phyloP scores from a whole-genome alignment of 2,888 invertebrate species.

The Coleophora deauratella region DNA sequence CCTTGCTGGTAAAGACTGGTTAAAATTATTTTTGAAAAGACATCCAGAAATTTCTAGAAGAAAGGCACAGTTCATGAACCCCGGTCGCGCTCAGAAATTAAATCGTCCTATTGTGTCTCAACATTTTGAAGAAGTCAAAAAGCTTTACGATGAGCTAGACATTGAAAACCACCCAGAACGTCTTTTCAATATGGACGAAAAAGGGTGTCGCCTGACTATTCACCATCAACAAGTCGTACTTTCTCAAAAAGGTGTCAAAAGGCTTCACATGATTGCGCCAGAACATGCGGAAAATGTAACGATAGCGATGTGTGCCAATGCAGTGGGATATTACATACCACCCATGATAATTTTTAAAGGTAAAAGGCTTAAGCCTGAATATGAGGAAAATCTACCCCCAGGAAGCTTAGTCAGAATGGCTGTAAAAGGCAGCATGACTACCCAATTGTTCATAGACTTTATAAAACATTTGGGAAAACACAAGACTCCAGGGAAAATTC shows the following conservation, averaged over 20 bases:
- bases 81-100: slow-evolving; percentile 22
- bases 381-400: not conserved
- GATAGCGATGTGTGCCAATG: slow-evolving; percentile 13
- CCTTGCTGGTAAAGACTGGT: not conserved
- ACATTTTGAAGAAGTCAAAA: slow-evolving; percentile 15
- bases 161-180: slow-evolving; percentile 14
- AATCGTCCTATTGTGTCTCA: slow-evolving; percentile 20
- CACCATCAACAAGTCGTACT: slow-evolving; percentile 20
- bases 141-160: slow-evolving; percentile 13
- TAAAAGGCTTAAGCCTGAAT: not conserved
- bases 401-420: not conserved
- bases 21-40: slow-evolving; percentile 16
- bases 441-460: slow-evolving; percentile 2
- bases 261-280: slow-evolving; percentile 17
- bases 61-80: slow-evolving; percentile 24
- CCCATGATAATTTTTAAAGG: slow-evolving; percentile 17
- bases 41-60: slow-evolving; percentile 16
- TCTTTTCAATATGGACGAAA: slow-evolving; percentile 21
- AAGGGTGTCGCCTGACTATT: slow-evolving; percentile 19
- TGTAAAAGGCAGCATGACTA: slow-evolving; percentile 8
- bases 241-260: slow-evolving; percentile 19
- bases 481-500: not conserved
- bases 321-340: slow-evolving; percentile 13
- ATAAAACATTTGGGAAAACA: slow-evolving; percentile 5
- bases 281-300: slow-evolving; percentile 17